phyloP scores from a whole-genome alignment of 2,797 vertebrate species.

The Crocidura indochinensis region DNA sequence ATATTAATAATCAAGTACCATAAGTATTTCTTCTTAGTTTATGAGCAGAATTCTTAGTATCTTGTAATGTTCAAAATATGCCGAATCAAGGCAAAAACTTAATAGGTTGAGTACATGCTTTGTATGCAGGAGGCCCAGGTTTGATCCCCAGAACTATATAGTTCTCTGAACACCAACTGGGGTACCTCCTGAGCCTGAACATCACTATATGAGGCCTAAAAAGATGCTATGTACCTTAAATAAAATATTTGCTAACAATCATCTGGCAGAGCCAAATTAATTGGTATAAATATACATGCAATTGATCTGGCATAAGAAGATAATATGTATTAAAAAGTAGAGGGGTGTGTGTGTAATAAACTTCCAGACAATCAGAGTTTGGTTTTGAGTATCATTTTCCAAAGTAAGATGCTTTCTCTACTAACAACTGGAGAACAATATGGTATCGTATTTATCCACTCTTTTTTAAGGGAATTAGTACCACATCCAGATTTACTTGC shows the following conservation, averaged over 20 bases:
- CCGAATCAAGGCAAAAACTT: too few species aligned
- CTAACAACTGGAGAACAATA: slow-evolving; percentile 12
- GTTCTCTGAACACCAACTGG: too few species aligned
- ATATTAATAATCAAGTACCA: slow-evolving; percentile 11
- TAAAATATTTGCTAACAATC: slow-evolving; percentile 32
- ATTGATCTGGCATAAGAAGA: slow-evolving; percentile 4
- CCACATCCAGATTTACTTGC: too few species aligned
- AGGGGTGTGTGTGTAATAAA: neutral
- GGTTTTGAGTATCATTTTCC: slow-evolving; percentile 13
- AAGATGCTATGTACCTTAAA: slow-evolving; percentile 5
- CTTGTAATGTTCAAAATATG: neutral
- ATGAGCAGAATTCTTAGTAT: neutral
- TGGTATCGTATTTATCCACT: neutral
- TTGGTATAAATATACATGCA: neutral
- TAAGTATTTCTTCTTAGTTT: slow-evolving; percentile 10
- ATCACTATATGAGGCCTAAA: neutral
- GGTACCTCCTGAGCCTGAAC: too few species aligned
- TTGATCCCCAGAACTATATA: too few species aligned
- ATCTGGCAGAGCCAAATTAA: too few species aligned
- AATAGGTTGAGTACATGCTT: too few species aligned
- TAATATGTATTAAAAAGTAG: slow-evolving; percentile 1
- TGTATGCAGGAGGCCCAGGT: too few species aligned
- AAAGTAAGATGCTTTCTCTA: slow-evolving; percentile 24
- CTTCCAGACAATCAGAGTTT: slow-evolving; percentile 30
- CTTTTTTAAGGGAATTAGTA: neutral